Conservation (phyloP, 2,888 invertebrate species). For the Mythimna lalbum region DNA sequence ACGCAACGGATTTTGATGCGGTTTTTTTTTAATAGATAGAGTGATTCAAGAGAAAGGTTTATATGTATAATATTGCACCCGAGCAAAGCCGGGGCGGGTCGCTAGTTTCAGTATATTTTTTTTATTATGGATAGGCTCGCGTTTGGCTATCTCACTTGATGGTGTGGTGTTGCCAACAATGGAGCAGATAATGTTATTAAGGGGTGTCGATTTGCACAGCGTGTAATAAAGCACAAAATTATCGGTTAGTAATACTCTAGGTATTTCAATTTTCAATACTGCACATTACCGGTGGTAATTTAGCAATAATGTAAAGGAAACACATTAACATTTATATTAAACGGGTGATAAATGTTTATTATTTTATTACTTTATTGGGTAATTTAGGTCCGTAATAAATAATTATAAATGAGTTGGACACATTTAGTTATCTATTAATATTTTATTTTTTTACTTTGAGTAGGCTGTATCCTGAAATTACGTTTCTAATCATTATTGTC, state of each 20-base stretch:
- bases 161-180: too few relatives aligned
- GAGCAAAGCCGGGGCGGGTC: too few relatives aligned
- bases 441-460: not conserved
- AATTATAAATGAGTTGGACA: not conserved
- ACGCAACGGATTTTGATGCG: too few relatives aligned
- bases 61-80: too few relatives aligned
- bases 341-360: constrained; percentile 21
- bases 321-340: constrained; percentile 17
- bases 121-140: too few relatives aligned
- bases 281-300: constrained; percentile 14
- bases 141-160: too few relatives aligned
- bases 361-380: not conserved
- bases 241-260: not conserved
- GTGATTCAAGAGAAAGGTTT: too few relatives aligned
- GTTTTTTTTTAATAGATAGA: too few relatives aligned
- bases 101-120: too few relatives aligned
- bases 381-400: not conserved
- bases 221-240: constrained; percentile 4
- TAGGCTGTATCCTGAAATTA: not conserved
- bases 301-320: constrained; percentile 21
- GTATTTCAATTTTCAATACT: constrained; percentile 2
- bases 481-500: too few relatives aligned
- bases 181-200: not conserved
- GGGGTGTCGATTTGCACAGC: not conserved
- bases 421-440: too few relatives aligned